Conservation (phyloP, 2,797 vertebrate genomes). For the Novumbra hubbsi region DNA sequence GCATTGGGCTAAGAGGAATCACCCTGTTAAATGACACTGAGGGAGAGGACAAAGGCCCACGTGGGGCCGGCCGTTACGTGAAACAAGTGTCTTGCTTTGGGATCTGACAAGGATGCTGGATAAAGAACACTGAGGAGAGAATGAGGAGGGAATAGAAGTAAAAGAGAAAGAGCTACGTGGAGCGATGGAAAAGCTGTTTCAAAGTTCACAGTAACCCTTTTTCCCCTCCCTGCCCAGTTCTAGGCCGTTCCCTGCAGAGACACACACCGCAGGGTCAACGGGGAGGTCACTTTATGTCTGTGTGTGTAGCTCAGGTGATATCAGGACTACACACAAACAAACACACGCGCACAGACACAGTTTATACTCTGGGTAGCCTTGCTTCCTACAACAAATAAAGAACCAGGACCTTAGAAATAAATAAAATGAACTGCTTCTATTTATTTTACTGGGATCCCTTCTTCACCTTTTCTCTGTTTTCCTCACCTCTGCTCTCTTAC, state of each 20-base stretch:
- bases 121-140: too few relatives aligned
- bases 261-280: slow-evolving; percentile 40
- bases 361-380: neutral
- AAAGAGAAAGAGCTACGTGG: neutral
- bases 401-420: neutral
- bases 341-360: neutral
- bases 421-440: too few relatives aligned
- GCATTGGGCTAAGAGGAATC: neutral
- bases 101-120: neutral
- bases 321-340: slow-evolving; percentile 14
- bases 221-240: slow-evolving; percentile 5
- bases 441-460: too few relatives aligned
- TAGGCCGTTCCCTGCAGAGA: slow-evolving; percentile 18
- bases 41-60: neutral
- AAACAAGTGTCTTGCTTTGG: neutral
- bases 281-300: slow-evolving; percentile 39
- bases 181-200: neutral
- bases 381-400: neutral
- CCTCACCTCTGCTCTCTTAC: too few relatives aligned
- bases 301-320: slow-evolving; percentile 20
- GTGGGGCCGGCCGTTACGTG: neutral
- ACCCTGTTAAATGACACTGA: neutral
- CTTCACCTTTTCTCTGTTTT: too few relatives aligned
- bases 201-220: neutral
- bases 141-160: too few relatives aligned